phyloP scores from a whole-genome alignment of 2,113 vertebrate species.

The Xiphophorus maculatus region DNA sequence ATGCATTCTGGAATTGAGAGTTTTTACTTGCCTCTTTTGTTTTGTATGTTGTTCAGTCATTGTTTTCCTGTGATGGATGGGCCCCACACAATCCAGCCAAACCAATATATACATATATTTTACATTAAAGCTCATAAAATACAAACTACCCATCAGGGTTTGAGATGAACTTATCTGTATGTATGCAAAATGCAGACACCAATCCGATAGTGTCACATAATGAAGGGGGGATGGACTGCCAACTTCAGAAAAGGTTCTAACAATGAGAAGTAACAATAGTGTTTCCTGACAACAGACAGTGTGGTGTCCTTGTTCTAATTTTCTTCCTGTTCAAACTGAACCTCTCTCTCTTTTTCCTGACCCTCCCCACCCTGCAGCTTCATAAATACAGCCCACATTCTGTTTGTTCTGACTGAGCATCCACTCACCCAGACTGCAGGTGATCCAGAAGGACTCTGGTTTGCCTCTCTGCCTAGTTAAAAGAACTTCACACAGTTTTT shows the following conservation, averaged over 20 bases:
- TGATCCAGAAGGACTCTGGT: background rate
- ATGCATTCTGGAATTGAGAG: too few species aligned
- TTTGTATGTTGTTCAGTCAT: too few species aligned
- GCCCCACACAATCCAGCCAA: too few species aligned
- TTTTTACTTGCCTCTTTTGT: too few species aligned
- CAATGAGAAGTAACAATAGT: background rate
- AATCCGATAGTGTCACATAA: background rate
- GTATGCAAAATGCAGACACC: too few species aligned
- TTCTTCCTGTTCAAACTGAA: conserved; percentile 2
- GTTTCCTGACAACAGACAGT: background rate
- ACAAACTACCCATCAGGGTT: too few species aligned
- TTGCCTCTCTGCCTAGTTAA: background rate
- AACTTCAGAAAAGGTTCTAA: background rate
- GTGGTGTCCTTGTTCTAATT: background rate
- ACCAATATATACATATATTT: too few species aligned
- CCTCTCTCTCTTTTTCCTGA: background rate
- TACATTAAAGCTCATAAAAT: too few species aligned
- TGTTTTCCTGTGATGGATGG: too few species aligned
- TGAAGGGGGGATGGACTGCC: background rate
- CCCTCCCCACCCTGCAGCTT: conserved; percentile 1
- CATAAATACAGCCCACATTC: background rate
- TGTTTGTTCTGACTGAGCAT: background rate
- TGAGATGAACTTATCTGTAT: too few species aligned
- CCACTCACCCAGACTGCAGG: background rate
- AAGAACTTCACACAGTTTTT: background rate